Base-by-base conservation (phyloP, 2,797 vertebrate species). In the Tolypeutes matacus region DNA sequence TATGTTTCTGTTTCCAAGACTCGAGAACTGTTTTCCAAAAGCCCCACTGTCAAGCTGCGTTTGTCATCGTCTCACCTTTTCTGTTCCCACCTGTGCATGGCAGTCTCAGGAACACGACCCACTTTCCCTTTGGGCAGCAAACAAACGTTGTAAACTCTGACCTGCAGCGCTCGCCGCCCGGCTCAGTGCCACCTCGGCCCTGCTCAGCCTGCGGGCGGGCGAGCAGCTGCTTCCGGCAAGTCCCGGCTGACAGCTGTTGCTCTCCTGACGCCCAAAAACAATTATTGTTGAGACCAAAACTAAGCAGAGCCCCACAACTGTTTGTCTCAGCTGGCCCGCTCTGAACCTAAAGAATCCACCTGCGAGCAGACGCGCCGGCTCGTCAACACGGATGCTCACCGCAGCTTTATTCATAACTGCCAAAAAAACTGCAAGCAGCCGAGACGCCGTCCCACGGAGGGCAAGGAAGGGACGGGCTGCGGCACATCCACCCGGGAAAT, bases 1-100 rank as follows among this genome's bases (percentile, higher is more conserved):
- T 36, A 95, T 76, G 89, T 31, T 56, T 94, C 34, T 3, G 42
- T 73, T 84, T n/a, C 73, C n/a, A 21, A 83, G 86, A 27, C 91
- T 56, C 23, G 0, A 34, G 21, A 7, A 39, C 49, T 13, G 36
- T 73, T 25, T 70, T 70, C 31, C 1, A 14, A 75, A 51, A 2
- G 0, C n/a, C 72, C 46, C 5, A 0, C 3, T 0, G 15, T 9
- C 21, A 58, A 51, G 36, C 2, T 7, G 1, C 34, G 93, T 17
- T 18, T 42, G 83, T 29, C 29, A 46, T 39, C 7, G 2, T 1
- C 80, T 85, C 95, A 31, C 94, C 96, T 86, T 23, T 56, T 6
- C 9, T 27, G 27, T 86, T 67, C 64, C 70, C 9, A 65, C 94
- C 94, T 70, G 92, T 4, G 56, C 46, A 5, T 0, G 3, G 5